These are phyloP conservation scores for Drosophila obscura DNA, from an alignment of 1,140 invertebrate genomes.

Conservation along the genomic window DNA sequence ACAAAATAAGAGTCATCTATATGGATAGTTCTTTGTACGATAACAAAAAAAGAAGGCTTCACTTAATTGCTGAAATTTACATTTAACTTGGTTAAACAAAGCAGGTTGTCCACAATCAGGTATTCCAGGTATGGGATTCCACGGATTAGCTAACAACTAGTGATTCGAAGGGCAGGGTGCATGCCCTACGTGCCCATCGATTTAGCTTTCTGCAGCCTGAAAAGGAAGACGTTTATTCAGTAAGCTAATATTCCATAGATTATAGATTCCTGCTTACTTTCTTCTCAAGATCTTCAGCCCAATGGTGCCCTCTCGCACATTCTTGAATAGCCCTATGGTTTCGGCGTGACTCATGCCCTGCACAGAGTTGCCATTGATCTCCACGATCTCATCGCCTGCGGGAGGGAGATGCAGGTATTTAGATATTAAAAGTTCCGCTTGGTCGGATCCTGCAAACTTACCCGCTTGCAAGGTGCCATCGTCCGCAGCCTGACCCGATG, in stretches of 20 bases:
- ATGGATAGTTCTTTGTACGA: constrained; percentile 48
- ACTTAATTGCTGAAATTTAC: constrained; percentile 15
- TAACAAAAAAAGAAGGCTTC: constrained; percentile 38
- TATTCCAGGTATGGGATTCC: constrained; percentile 16
- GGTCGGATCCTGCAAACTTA: constrained; percentile 74
- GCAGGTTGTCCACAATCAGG: constrained; percentile 27
- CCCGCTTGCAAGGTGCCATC: constrained; percentile 93
- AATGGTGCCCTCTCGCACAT: constrained; percentile 93
- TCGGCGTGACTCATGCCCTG: constrained; percentile 94
- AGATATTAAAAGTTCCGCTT: too few species aligned
- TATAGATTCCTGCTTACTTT: constrained; percentile 81
- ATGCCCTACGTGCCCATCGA: constrained; percentile 74
- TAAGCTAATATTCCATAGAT: too few species aligned
- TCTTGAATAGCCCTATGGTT: constrained; percentile 95
- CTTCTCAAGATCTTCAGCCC: constrained; percentile 91
- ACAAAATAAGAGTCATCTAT: constrained; percentile 23
- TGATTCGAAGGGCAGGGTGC: not conserved
- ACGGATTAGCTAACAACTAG: not conserved
- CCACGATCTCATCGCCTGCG: constrained; percentile 95
- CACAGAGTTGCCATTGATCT: constrained; percentile 92
- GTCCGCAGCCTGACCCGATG: constrained; percentile 93
- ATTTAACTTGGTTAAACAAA: constrained; percentile 29
- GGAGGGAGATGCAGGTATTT: not conserved
- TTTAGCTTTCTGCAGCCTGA: constrained; percentile 78
- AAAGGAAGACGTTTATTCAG: not conserved